Conservation (phyloP, 2,888 invertebrate genomes). For the Pachydiplax longipennis region DNA sequence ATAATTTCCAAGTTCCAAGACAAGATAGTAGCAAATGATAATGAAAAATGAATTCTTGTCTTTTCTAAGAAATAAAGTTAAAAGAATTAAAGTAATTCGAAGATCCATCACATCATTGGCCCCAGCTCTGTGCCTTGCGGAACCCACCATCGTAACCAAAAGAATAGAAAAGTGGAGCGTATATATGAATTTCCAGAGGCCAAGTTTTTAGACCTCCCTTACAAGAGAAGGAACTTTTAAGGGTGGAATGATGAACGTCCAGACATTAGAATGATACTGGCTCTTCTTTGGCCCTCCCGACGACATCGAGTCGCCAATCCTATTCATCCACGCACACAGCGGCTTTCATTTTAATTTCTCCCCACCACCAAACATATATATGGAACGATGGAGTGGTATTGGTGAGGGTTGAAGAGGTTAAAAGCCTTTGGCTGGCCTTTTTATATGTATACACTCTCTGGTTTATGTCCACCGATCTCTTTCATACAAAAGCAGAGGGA, state of each 20-base stretch:
- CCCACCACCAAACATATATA: background rate
- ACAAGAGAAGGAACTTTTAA: background rate
- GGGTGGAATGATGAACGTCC: background rate
- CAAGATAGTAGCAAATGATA: no score
- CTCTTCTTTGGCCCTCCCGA: background rate
- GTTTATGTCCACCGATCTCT: slow-evolving; percentile 7
- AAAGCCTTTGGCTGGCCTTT: slow-evolving; percentile 16
- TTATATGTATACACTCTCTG: slow-evolving; percentile 25
- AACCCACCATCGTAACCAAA: background rate
- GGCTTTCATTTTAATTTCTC: background rate
- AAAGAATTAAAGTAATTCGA: no score
- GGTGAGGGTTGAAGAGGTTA: slow-evolving; percentile 18
- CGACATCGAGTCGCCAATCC: background rate
- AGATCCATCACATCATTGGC: no score
- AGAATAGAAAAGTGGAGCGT: background rate
- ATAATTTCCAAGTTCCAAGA: no score
- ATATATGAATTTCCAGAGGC: background rate
- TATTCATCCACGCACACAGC: background rate
- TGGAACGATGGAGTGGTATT: background rate
- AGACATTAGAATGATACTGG: background rate
- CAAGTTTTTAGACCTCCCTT: background rate
- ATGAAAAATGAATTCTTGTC: no score
- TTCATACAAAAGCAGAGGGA: background rate
- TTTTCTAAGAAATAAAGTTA: no score
- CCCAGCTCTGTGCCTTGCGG: background rate